Evolutionary conservation across 92 coral and sea anemone genomes (phyloP).

Genomic region (Desmophyllum pertusum): DNA sequence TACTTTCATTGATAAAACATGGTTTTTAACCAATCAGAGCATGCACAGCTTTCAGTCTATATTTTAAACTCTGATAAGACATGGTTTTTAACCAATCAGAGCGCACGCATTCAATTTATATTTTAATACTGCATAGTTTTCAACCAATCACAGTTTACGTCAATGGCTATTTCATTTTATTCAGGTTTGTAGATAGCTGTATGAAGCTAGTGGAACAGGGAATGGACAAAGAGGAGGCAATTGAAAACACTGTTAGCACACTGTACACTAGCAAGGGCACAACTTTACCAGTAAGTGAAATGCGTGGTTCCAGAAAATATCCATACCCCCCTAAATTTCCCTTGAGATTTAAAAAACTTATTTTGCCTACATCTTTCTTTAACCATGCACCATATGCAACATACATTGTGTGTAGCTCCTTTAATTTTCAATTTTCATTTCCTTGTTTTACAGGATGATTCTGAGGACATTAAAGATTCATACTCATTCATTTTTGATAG

Average conservation of each 20-base stretch:
- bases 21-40: too few relatives aligned
- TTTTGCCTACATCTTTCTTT: background rate
- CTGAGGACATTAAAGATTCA: background rate
- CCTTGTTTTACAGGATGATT: background rate
- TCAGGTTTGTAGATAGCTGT: slow-evolving; percentile 70
- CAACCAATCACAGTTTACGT: background rate
- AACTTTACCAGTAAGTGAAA: slow-evolving; percentile 3
- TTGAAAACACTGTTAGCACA: slow-evolving; percentile 43
- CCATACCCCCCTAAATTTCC: background rate
- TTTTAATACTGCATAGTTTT: background rate
- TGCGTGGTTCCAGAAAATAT: too few relatives aligned
- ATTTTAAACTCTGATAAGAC: too few relatives aligned
- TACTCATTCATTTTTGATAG: background rate
- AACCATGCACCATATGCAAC: background rate
- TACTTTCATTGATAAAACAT: too few relatives aligned
- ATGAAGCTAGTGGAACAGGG: slow-evolving; percentile 63
- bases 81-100: too few relatives aligned
- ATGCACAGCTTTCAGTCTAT: too few relatives aligned
- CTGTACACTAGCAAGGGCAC: background rate
- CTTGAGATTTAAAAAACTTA: background rate
- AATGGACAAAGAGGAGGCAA: slow-evolving; percentile 54
- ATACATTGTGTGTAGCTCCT: too few relatives aligned
- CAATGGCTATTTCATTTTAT: background rate
- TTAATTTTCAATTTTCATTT: background rate
- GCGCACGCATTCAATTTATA: too few relatives aligned